Base-by-base conservation (phyloP, 2,888 invertebrate species). In the Acronicta psi region DNA sequence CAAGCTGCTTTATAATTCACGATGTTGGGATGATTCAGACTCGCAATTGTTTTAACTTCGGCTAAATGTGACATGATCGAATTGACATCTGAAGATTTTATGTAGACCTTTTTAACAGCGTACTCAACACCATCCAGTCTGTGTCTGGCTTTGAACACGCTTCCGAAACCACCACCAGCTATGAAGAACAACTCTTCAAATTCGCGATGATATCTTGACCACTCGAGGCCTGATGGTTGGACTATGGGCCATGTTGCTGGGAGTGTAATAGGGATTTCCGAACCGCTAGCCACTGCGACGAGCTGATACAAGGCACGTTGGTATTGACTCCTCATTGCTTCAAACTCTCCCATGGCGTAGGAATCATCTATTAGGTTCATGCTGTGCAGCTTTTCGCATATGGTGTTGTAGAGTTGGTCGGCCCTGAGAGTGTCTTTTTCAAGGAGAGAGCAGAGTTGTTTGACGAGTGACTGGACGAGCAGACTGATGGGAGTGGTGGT, bases 1-100 rank as follows among this genome's bases (percentile, higher is more conserved):
- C 98, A 98, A 0, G 97, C 97, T 0, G 96, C 96, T 91, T 97
- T 97, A 80, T 97, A 98, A 18, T 97, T 96, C 6, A 98, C 97
- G 66, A 98, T 96, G 83, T 97, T 97, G 0, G 96, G 95, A 89
- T 97, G 97, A 80, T 97, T 96, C 23, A 97, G 89, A 78, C 95
- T 96, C 0, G 98, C 97, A 70, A 97, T 95, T 2, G 97, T 97
- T 89, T 97, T 97, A 0, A 97, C 97, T 94, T 98, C 97, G 3
- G 96, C 93, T 40, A 97, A 89, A 88, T 96, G 96, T 42, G 93
- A 94, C 87, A 96, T 94, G 16, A 97, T 95, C 0, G 95, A 95
- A 59, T 96, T 92, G 0, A 96, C 94, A 71, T 95, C 95, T 9
- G 95, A 95, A 0, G 96, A 95, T 70, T 95, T 95, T 31, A 96